Evolutionary conservation across 2,888 invertebrate genomes (phyloP), one percentile per base, ranked within the genome.

Genomic region (Stomorhina lunata): DNA sequence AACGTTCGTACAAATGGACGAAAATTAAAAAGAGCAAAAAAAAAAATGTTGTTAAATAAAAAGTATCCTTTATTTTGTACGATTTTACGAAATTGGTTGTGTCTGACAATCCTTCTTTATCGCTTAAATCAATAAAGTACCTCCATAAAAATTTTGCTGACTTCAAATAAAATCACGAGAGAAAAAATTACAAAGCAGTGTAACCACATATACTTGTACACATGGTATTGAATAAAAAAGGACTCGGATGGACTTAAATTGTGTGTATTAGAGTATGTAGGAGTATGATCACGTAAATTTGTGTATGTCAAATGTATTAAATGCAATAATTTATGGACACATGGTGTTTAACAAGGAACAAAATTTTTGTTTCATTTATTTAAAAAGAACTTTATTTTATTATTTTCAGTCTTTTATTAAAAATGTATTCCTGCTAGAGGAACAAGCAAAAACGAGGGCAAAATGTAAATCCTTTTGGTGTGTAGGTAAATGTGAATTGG

Each of bases 41-140:
- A 22, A 17, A 10, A 25, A 48, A 34, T 32, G 20, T 29, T 53
- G 69, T 63, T 20, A 0, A 12, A 45, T 32, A 66, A 73, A 40
- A 73, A 55, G 15, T 34, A 63, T 22, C 65, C 59, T 72, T 77
- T 68, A 77, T 57, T 81, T 72, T 68, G 68, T 63, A 63, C 72
- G 57, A 73, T 73, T 73, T 78, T 68, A 55, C 68, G 55, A 78
- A 81, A 81, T 81, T 81, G 81, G 63, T 81, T 78, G 77, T 81
- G 81, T 77, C 78, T 81, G 77, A 73, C 68, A 81, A 81, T 73
- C 81, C 73, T 78, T 78, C 73, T 81, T 81, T 81, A 78, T 81
- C 77, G 73, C 78, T 81, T 81, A 81, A 81, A 81, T 81, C 81
- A 81, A 81, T 81, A 78, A 78, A 73, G 45, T 81, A 68, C 78